Base-by-base conservation (phyloP, 2,113 vertebrate genomes). In the Pseudopodoces humilis region DNA sequence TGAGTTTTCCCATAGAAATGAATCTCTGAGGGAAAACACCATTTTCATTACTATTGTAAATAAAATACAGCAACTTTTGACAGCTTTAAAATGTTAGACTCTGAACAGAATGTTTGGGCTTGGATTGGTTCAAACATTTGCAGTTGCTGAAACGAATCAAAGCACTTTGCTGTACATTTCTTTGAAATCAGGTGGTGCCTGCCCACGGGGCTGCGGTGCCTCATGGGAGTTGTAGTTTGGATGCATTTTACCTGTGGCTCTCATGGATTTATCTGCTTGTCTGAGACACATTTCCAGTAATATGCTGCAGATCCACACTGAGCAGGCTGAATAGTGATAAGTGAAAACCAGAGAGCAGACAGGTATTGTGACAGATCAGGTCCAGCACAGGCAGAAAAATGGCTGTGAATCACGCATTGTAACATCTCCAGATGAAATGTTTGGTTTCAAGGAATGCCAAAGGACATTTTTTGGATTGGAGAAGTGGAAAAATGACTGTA, bases 81-180 rank as follows among this genome's bases (percentile, higher is more conserved):
- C 64, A 80, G 82, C 43, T 86, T 70, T 67, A 77, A 47, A 88
- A 82, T 53, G 47, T 71, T 88, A 68, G 47, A 33, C 41, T 84
- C 56, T 24, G 62, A 88, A 75, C 80, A 92, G 81, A 92, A 89
- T 95, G 64, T 92, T 97, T 92, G 91, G 72, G 49, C 44, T 89
- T 79, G 56, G 65, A 37, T 91, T 75, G 77, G 53, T 92, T 92
- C 65, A 69, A 95, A 84, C 81, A 78, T 82, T 87, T 94, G 71
- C 20, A 49, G 74, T 94, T 87, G 81, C 89, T 89, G 89, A 79
- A 85, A 87, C 28, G 50, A 94, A 69, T 86, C 86, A 89, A 65
- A 87, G 91, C 70, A 47, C 68, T 94, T 91, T 75, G 37, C 74
- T 94, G 62, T 41, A n/a, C 44, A 11, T 81, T 77, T 79, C 46